phyloP scores from a whole-genome alignment of 2,113 vertebrate genomes.

The Chelonoidis abingdonii region DNA sequence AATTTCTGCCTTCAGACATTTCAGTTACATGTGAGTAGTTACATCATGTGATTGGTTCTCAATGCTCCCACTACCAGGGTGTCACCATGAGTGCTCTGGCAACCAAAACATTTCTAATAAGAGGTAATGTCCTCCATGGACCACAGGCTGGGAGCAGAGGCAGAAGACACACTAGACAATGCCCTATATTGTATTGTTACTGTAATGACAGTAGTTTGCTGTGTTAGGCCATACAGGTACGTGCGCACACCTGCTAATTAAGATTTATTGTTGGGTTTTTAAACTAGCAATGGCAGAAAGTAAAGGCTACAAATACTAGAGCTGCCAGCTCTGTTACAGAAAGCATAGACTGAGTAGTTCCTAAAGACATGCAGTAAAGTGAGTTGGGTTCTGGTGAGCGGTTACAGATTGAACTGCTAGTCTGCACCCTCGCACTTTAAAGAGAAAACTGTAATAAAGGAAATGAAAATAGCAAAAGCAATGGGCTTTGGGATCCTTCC shows the following conservation, averaged over 20 bases:
- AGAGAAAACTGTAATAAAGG: neutral
- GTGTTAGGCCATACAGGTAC: neutral
- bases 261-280: neutral
- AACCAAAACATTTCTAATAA: neutral
- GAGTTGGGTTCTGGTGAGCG: neutral
- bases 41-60: neutral
- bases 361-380: neutral
- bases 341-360: neutral
- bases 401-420: neutral
- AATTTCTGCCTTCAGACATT: neutral
- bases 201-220: neutral
- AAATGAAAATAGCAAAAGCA: neutral
- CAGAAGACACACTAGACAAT: neutral
- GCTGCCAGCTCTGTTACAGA: neutral
- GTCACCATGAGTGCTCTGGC: neutral
- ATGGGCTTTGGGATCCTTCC: neutral
- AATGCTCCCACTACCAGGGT: neutral
- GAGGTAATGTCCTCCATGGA: neutral
- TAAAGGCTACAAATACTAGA: neutral
- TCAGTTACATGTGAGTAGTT: neutral
- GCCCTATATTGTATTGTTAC: neutral
- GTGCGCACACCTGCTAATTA: neutral
- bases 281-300: neutral
- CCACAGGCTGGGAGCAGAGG: neutral
- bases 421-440: neutral